Evolutionary conservation across 2,888 invertebrate species (phyloP).

Genomic region (Agriopis marginaria): DNA sequence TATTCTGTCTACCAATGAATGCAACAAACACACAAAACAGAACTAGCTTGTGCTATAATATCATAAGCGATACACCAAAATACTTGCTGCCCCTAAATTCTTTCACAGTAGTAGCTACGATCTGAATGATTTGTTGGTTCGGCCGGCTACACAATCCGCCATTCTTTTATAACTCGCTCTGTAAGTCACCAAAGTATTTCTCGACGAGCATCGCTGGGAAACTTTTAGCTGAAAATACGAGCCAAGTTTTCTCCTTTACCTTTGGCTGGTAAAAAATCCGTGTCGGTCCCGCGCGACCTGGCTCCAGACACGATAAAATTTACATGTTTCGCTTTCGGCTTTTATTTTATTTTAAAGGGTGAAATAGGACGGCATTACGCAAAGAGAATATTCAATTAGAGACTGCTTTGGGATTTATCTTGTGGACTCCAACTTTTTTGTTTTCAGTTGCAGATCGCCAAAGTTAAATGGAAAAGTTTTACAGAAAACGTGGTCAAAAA

Average conservation of each 20-base stretch:
- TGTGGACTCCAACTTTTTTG: conserved; percentile 25
- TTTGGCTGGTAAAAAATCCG: conserved; percentile 74
- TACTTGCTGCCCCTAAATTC: conserved; percentile 54
- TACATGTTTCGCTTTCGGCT: conserved; percentile 82
- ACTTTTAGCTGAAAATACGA: conserved; percentile 82
- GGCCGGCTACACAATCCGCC: conserved; percentile 66
- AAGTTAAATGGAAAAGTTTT: conserved; percentile 37
- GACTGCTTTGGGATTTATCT: conserved; percentile 74
- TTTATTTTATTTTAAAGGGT: conserved; percentile 85
- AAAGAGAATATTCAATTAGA: conserved; percentile 85
- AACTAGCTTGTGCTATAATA: conserved; percentile 5
- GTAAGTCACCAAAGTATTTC: conserved; percentile 81
- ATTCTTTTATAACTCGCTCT: conserved; percentile 75
- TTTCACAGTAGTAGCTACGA: conserved; percentile 47
- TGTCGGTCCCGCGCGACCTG: conserved; percentile 65
- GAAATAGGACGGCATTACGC: conserved; percentile 81
- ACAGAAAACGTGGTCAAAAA: neutral
- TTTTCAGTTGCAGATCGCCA: conserved; percentile 7
- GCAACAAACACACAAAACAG: neutral
- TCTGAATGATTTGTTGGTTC: conserved; percentile 72
- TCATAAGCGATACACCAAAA: conserved; percentile 18
- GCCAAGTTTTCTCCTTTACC: conserved; percentile 79
- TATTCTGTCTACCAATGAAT: too few species aligned
- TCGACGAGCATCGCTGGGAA: conserved; percentile 73
- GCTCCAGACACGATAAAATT: conserved; percentile 82